Base-by-base conservation (phyloP, 2,888 invertebrate genomes). In the Ochlodes sylvanus region DNA sequence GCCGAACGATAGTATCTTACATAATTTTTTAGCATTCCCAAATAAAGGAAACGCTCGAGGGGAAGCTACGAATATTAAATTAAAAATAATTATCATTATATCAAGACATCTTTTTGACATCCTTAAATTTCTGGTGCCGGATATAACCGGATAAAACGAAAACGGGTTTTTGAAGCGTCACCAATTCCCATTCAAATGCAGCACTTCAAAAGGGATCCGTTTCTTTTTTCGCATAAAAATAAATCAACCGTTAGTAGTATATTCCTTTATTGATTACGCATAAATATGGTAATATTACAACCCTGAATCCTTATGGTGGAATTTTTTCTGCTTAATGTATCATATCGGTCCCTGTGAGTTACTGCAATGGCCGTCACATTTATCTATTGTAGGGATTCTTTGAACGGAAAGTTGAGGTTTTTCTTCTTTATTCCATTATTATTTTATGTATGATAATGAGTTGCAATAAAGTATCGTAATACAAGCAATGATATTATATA, bases 291-390 rank as follows among this genome's bases (percentile, higher is more conserved):
- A 50, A 34, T 34, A 61, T 61, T 34, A 47, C 32, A 47, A 34
- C 32, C 61, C 14, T 0, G 34, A 42, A 27, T 32, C 61, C 47
- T 50, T 61, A 50, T 50, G 50, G 50, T 19, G 19, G 19, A 50
- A 50, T 50, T 50, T 19, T 50, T 38, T 50, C 50, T 19, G 50
- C 34, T 50, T 61, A 61, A 61, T 61, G 61, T 50, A 61, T 61
- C 61, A 47, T 34, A 61, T 61, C 61, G 61, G 61, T 34, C 47
- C 57, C 34, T 17, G 27, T 61, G 61, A 61, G 61, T 61, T 61
- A 61, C 34, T 61, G 21, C 61, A 15, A 57, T 34, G 50, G 17
- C 2, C 32, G 61, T 17, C 44, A 44, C 47, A 60, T 60, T 50
- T 61, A 50, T 61, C 50, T 34, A 10, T 32, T 61, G 32, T 50